phyloP scores from a whole-genome alignment of 2,888 invertebrate genomes.

The Maniola hyperantus region DNA sequence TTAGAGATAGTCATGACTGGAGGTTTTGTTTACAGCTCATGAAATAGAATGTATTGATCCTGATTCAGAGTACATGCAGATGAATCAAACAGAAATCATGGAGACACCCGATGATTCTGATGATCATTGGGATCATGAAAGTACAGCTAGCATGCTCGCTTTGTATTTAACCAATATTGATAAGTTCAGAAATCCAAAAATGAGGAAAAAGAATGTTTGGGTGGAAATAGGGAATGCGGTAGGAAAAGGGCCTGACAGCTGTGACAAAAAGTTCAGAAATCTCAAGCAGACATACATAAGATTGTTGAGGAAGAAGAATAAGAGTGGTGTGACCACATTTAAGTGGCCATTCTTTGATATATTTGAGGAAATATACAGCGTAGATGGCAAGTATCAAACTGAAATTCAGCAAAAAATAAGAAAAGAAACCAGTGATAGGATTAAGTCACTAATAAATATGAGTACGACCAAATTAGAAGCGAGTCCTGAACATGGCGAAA shows the following conservation, averaged over 20 bases:
- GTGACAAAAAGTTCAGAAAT: slow-evolving; percentile 76
- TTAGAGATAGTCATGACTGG: slow-evolving; percentile 42
- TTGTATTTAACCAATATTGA: slow-evolving; percentile 68
- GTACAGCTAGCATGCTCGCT: slow-evolving; percentile 59
- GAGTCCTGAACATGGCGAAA: slow-evolving; percentile 53
- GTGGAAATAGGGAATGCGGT: slow-evolving; percentile 63
- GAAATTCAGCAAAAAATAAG: slow-evolving; percentile 69
- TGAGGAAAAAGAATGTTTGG: slow-evolving; percentile 75
- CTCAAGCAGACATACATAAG: slow-evolving; percentile 73
- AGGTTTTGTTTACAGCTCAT: slow-evolving; percentile 56
- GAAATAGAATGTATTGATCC: slow-evolving; percentile 62
- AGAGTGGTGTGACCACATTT: slow-evolving; percentile 56
- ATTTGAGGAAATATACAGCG: slow-evolving; percentile 70
- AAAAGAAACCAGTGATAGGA: slow-evolving; percentile 59
- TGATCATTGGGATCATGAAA: slow-evolving; percentile 70
- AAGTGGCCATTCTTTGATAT: slow-evolving; percentile 75
- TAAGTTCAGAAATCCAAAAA: slow-evolving; percentile 72
- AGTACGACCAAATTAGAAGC: slow-evolving; percentile 53
- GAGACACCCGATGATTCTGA: slow-evolving; percentile 64
- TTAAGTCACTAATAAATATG: slow-evolving; percentile 65
- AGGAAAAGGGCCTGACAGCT: slow-evolving; percentile 68
- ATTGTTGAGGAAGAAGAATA: slow-evolving; percentile 65
- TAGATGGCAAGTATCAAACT: slow-evolving; percentile 68
- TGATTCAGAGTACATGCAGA: slow-evolving; percentile 59
- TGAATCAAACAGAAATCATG: slow-evolving; percentile 59